Evolutionary conservation across 2,797 vertebrate genomes (phyloP).

Genomic region (Acrocephalus scirpaceus): DNA sequence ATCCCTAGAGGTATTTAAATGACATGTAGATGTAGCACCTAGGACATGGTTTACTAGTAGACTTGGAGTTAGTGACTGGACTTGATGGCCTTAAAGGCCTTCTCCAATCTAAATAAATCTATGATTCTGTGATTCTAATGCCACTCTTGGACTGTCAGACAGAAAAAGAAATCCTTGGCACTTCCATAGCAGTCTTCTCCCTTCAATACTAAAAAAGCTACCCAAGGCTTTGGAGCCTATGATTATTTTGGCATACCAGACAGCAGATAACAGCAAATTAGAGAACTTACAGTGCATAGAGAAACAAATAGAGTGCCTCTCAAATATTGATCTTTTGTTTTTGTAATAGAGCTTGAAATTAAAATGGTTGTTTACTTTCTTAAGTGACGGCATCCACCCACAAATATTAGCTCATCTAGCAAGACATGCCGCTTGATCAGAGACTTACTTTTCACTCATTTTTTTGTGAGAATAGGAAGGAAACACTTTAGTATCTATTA

Average conservation of each 20-base stretch:
- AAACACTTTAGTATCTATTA: not conserved
- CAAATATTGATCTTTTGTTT: slow-evolving; percentile 18
- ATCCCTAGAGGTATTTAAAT: not conserved
- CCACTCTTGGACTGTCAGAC: not conserved
- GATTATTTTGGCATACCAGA: not conserved
- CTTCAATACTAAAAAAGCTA: not conserved
- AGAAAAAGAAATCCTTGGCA: not conserved
- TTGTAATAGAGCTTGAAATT: slow-evolving; percentile 47
- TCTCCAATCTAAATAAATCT: not conserved
- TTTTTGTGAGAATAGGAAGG: not conserved
- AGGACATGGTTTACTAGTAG: not conserved
- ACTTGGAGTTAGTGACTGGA: not conserved
- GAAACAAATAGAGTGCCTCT: not conserved
- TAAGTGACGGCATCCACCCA: not conserved
- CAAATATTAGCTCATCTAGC: not conserved
- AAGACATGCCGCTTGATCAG: not conserved
- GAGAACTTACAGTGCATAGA: not conserved
- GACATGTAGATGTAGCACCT: accelerated
- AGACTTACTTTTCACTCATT: not conserved
- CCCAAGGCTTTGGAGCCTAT: not conserved
- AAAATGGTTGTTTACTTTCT: slow-evolving; percentile 28
- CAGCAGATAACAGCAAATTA: not conserved
- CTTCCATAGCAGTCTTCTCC: not conserved
- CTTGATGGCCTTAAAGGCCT: not conserved
- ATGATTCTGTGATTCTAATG: not conserved